A percentile compares a stretch with the other conserved stretches of the same genome.
Evolutionary conservation across 2,797 vertebrate species (phyloP).

Genomic region (Steatocranus sp.): DNA sequence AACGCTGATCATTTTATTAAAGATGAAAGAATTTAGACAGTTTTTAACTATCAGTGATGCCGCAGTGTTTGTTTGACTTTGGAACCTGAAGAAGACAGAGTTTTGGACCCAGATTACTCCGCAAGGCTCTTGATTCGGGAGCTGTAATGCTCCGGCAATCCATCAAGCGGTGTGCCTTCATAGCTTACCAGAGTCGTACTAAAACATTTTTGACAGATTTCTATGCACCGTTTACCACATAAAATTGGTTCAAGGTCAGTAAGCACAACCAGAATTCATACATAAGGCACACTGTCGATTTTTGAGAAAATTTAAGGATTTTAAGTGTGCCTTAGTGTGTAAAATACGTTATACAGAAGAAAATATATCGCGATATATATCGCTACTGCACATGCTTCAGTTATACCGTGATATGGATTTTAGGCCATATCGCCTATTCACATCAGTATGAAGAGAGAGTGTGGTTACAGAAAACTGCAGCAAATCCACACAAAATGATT

Average conservation of each 20-base stretch:
- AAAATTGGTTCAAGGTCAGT: background rate
- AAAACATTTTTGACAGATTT: no score
- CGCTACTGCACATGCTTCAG: background rate
- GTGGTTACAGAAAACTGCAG: background rate
- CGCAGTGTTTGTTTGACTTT: background rate
- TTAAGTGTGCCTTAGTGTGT: background rate
- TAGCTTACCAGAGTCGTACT: no score
- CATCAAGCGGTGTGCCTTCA: no score
- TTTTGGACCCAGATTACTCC: background rate
- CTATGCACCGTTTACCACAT: background rate
- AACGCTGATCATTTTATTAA: background rate
- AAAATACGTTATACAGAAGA: background rate
- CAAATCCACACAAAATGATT: background rate
- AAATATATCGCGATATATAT: background rate
- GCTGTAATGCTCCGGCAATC: no score
- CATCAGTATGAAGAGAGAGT: background rate
- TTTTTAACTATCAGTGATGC: background rate
- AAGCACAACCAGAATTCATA: background rate
- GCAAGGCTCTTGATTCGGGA: no score
- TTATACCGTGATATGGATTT: background rate
- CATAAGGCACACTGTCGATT: background rate
- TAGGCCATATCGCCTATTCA: background rate
- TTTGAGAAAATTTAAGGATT: background rate
- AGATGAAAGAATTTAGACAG: background rate
- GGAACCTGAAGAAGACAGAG: fast-evolving